Conservation (phyloP, 2,888 invertebrate species). For the Ochropleura leucogaster region DNA sequence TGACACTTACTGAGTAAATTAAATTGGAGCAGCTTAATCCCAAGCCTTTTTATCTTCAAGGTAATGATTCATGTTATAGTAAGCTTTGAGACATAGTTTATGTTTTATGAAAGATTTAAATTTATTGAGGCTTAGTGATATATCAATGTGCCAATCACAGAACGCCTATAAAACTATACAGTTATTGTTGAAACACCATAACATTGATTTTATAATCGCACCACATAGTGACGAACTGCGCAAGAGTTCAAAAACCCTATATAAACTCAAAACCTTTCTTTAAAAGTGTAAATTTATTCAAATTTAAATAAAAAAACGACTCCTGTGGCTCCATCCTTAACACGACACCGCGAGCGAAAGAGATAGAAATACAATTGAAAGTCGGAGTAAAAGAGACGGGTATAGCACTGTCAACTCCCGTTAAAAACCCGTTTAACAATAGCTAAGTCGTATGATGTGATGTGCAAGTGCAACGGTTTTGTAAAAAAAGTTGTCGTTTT, state of each 20-base stretch:
- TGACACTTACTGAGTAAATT: no score
- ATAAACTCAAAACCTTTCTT: slow-evolving; percentile 78
- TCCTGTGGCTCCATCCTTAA: slow-evolving; percentile 80
- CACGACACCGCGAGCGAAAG: slow-evolving; percentile 66
- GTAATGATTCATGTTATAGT: no score
- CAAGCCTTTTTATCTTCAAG: no score
- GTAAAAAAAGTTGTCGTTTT: slow-evolving; percentile 51
- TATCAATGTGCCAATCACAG: slow-evolving; percentile 27
- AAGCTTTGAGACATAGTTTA: no score
- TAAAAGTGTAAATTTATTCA: slow-evolving; percentile 90
- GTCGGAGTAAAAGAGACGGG: slow-evolving; percentile 25
- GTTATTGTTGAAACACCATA: slow-evolving; percentile 27
- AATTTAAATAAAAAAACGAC: slow-evolving; percentile 85
- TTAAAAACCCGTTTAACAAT: slow-evolving; percentile 80
- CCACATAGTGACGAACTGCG: slow-evolving; percentile 64
- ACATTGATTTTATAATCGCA: slow-evolving; percentile 57
- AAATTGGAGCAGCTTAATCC: no score
- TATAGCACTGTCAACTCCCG: slow-evolving; percentile 46
- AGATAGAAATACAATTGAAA: slow-evolving; percentile 13
- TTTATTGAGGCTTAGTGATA: no score
- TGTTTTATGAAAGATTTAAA: no score
- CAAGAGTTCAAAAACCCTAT: slow-evolving; percentile 80
- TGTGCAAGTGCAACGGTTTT: slow-evolving; percentile 71
- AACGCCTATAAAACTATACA: slow-evolving; percentile 38
- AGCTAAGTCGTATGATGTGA: slow-evolving; percentile 75